phyloP scores from a whole-genome alignment of 2,888 invertebrate species.

The Melinopterus prodromus region DNA sequence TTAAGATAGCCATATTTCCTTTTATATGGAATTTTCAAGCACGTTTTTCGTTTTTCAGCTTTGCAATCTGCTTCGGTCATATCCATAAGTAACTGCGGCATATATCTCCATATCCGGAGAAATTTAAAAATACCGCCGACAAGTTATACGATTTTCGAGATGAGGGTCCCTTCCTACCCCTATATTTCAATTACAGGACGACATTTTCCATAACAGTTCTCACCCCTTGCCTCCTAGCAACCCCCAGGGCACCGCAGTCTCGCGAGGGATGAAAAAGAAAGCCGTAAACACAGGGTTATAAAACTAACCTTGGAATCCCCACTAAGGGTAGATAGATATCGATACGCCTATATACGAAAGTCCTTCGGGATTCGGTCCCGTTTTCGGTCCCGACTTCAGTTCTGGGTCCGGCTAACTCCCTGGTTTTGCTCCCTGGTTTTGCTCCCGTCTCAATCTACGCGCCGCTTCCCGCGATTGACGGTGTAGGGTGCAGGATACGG shows the following conservation, averaged over 20 bases:
- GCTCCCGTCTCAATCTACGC: neutral
- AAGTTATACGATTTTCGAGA: slow-evolving; percentile 16
- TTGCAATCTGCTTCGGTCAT: neutral
- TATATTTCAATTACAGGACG: slow-evolving; percentile 21
- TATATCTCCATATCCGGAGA: slow-evolving; percentile 19
- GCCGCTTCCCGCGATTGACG: neutral
- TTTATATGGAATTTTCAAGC: neutral
- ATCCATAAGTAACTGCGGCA: neutral
- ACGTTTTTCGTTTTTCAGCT: neutral
- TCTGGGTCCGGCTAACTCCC: neutral
- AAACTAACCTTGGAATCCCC: slow-evolving; percentile 34
- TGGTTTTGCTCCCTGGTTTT: slow-evolving; percentile 6
- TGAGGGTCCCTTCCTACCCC: neutral
- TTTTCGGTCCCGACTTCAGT: slow-evolving; percentile 24
- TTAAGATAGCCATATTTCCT: neutral
- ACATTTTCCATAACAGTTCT: slow-evolving; percentile 19
- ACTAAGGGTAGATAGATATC: slow-evolving; percentile 27
- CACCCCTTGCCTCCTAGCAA: slow-evolving; percentile 6
- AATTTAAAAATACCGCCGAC: slow-evolving; percentile 26
- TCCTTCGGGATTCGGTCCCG: slow-evolving; percentile 23
- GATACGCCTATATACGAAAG: slow-evolving; percentile 30
- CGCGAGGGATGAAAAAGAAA: neutral
- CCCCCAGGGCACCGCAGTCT: neutral
- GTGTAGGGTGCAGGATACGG: neutral
- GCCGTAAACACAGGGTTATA: slow-evolving; percentile 34